A percentile compares a stretch with the other conserved stretches of the same genome.
Evolutionary conservation across 2,113 vertebrate genomes (phyloP).

Genomic region (Delphinapterus leucas): DNA sequence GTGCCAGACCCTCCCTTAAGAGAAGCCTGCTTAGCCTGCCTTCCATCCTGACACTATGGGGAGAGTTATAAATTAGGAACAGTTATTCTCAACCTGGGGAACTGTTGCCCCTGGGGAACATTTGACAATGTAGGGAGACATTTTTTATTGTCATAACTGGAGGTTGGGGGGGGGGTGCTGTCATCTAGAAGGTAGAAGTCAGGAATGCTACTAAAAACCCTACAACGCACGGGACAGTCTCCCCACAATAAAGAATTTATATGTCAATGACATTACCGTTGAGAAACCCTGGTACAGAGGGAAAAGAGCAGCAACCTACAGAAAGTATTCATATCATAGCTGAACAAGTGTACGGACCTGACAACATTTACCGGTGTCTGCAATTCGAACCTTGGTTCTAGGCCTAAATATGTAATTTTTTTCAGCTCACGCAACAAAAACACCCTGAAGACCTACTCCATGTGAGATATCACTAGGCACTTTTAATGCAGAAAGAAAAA

Average conservation of each 20-base stretch:
- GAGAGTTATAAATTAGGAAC: not conserved
- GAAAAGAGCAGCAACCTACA: not conserved
- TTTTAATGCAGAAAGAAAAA: not conserved
- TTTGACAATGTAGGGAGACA: not conserved
- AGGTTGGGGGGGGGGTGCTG: fast-evolving
- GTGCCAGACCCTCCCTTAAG: not conserved
- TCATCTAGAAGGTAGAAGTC: not conserved
- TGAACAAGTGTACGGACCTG: not conserved
- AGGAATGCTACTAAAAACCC: not conserved
- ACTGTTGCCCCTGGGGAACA: too few relatives aligned
- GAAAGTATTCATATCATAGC: not conserved
- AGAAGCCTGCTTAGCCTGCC: fast-evolving
- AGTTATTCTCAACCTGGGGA: not conserved
- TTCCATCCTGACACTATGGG: not conserved
- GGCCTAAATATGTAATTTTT: not conserved
- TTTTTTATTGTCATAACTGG: not conserved
- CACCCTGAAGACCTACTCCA: not conserved
- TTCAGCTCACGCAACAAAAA: not conserved
- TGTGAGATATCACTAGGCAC: not conserved
- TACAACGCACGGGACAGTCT: fast-evolving
- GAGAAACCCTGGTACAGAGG: not conserved
- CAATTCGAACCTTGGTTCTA: not conserved
- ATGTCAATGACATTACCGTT: not conserved
- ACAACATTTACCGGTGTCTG: not conserved
- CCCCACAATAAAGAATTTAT: not conserved